Percentiles rank a stretch among this genome's conserved stretches.
Conservation (phyloP, 2,888 invertebrate species). For the Cataglyphis cursor region DNA sequence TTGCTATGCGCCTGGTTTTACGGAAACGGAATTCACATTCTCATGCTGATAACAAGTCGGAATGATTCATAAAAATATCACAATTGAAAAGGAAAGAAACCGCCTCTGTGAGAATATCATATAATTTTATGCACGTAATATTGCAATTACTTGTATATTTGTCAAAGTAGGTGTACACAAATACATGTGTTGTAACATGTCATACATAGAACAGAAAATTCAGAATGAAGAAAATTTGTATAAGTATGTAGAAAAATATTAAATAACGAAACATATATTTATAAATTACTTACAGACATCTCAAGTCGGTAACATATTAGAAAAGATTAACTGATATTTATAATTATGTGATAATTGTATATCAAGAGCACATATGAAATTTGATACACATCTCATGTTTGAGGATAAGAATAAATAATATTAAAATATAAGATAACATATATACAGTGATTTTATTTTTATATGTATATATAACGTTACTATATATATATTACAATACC, state of each 20-base stretch:
- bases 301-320: not conserved
- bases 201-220: not conserved
- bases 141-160: not conserved
- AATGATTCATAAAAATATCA: not conserved
- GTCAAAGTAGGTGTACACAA: not conserved
- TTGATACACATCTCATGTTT: not conserved
- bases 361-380: not conserved
- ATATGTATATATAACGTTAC: slow-evolving; percentile 46
- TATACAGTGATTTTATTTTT: slow-evolving; percentile 48
- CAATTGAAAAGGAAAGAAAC: not conserved
- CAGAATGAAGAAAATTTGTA: not conserved
- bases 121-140: not conserved
- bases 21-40: not conserved
- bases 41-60: slow-evolving; percentile 4
- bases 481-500: slow-evolving; percentile 39
- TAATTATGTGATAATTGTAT: not conserved
- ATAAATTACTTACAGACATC: not conserved
- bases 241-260: not conserved
- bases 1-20: not conserved
- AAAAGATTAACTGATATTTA: not conserved
- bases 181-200: not conserved
- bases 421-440: slow-evolving; percentile 30
- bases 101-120: not conserved
- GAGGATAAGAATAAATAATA: not conserved
- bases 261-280: not conserved